A percentile compares a stretch with the other conserved stretches of the same genome.
Evolutionary conservation across 2,888 invertebrate species (phyloP).

Genomic region (Drosophila neoperkinsi): DNA sequence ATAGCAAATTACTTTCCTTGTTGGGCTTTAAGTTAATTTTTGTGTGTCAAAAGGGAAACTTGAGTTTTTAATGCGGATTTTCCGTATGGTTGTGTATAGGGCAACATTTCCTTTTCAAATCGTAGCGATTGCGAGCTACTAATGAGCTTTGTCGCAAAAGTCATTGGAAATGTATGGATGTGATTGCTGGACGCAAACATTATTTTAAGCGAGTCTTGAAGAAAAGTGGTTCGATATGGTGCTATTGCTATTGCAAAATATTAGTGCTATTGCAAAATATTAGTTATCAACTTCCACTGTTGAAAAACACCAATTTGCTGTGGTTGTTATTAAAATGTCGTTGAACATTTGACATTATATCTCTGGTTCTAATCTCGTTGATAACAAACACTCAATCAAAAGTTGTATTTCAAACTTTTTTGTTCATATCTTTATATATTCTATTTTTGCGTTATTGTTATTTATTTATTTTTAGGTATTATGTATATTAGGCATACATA

Average conservation of each 20-base stretch:
- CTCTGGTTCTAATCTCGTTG: neutral
- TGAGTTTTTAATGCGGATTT: conserved; percentile 76
- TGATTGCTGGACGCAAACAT: conserved; percentile 46
- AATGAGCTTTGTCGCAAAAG: conserved; percentile 59
- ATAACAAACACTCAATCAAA: neutral
- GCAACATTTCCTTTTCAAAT: conserved; percentile 53
- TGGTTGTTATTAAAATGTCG: neutral
- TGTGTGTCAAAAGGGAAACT: conserved; percentile 73
- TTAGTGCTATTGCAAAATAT: neutral
- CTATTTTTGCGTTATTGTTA: neutral
- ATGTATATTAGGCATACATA: neutral
- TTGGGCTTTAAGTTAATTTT: conserved; percentile 47
- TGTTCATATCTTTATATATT: neutral
- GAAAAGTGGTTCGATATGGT: neutral
- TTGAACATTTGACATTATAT: neutral
- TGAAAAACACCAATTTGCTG: neutral
- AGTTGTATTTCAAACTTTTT: neutral
- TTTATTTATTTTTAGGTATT: neutral
- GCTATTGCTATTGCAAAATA: neutral
- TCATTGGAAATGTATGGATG: conserved; percentile 14
- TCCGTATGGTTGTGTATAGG: conserved; percentile 44
- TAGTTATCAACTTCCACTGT: neutral
- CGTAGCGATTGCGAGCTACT: conserved; percentile 25
- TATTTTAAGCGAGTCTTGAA: conserved; percentile 45
- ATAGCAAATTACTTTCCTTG: conserved; percentile 75